These are phyloP conservation scores for Willisornis vidua DNA, from an alignment of 2,113 vertebrate species.

Conservation along the genomic window DNA sequence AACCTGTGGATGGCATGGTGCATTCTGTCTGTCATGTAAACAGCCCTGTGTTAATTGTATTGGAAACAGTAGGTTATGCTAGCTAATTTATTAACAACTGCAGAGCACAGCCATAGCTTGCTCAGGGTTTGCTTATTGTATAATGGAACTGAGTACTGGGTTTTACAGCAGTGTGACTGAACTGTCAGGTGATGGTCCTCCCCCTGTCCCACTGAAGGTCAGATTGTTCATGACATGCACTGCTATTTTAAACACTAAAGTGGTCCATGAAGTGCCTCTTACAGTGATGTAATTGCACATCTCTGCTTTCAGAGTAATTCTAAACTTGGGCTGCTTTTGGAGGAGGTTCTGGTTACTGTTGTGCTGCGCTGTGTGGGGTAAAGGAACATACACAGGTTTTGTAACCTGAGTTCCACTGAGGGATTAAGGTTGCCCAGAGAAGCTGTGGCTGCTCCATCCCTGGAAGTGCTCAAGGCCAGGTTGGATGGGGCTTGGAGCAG, in stretches of 20 bases:
- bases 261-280: not conserved
- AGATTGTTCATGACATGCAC: not conserved
- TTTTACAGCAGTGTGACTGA: not conserved
- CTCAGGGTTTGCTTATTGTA: constrained; percentile 27
- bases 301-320: not conserved
- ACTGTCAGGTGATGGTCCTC: not conserved
- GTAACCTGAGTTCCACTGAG: not conserved
- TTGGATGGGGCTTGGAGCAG: not conserved
- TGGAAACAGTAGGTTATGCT: not conserved
- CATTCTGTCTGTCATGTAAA: not conserved
- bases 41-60: not conserved
- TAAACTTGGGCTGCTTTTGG: not conserved
- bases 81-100: constrained; percentile 44
- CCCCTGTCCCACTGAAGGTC: not conserved
- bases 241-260: not conserved
- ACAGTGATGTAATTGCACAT: not conserved
- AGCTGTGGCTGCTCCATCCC: not conserved
- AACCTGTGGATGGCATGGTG: not conserved
- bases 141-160: not conserved
- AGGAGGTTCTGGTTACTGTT: not conserved
- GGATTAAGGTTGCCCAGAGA: not conserved
- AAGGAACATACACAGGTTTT: not conserved
- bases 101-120: not conserved
- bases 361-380: not conserved
- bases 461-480: not conserved